Base-by-base conservation (phyloP, 2,888 invertebrate genomes). In the Drosophila melanosoma region DNA sequence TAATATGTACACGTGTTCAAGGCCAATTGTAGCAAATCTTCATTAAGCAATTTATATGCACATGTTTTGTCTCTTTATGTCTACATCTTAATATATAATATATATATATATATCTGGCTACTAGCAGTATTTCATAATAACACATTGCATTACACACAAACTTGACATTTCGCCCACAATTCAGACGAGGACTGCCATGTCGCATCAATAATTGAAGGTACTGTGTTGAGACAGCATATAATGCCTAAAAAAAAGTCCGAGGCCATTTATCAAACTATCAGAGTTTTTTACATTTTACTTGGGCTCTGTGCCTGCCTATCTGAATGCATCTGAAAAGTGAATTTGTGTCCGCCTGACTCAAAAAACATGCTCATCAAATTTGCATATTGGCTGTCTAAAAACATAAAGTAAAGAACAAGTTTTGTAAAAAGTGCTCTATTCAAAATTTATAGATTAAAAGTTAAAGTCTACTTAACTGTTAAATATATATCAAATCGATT, bases 311-410 rank as follows among this genome's bases (percentile, higher is more conserved):
- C 17, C 23, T 49, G 36, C 38, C 8, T 17, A 10, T 58, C 17
- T 62, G 15, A 15, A 17, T 32, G 0, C 51, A 11, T 38, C 6
- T 33, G 54, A 15, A 42, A 17, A 8, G 5, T 53, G 20, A 49
- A 36, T 60, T 23, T 56, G 66, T 51, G 11, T 40, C n/a, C 26
- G 59, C 56, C 81, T 76, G 61, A 64, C 66, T 81, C 80, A 60
- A 69, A 75, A 79, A 82, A 62, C 20, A 23, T 89, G 90, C 89
- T 90, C 90, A 89, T 86, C 76, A 90, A 90, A 86, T 86, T 89
- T 86, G 90, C 90, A 86, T 86, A 79, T 83, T 75, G 72, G 81
- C 86, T 79, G 73, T 84, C 81, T 81, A 81, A 75, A 81, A 72
- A 48, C 42, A 59, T n/a, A 64, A 42, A 38, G n/a, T 11, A 36